A percentile compares a stretch with the other conserved stretches of the same genome.
phyloP scores from a whole-genome alignment of 35 echinoderm and acorn worm genomes.

The Heliocidaris tuberculata region DNA sequence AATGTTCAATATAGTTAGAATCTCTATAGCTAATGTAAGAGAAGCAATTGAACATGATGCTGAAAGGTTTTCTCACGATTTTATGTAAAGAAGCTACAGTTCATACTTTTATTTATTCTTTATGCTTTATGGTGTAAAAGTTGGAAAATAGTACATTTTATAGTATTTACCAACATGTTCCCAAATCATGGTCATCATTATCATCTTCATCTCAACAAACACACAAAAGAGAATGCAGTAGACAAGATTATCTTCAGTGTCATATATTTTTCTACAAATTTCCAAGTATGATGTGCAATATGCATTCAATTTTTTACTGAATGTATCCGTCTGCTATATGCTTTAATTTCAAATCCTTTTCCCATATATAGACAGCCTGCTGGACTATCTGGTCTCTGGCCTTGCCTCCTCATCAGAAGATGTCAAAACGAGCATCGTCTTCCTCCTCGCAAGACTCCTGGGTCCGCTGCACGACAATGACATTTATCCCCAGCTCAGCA shows the following conservation, averaged over 20 bases:
- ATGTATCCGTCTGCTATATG: not conserved
- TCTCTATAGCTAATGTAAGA: too few species aligned
- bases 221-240: not conserved
- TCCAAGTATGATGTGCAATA: not conserved
- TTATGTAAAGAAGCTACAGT: too few species aligned
- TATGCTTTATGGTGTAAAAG: too few species aligned
- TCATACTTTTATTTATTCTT: too few species aligned
- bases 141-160: too few species aligned
- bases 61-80: too few species aligned
- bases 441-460: slow-evolving; percentile 14
- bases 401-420: slow-evolving; percentile 48
- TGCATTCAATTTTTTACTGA: not conserved
- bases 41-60: too few species aligned
- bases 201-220: not conserved
- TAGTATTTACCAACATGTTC: too few species aligned
- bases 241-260: not conserved
- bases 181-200: not conserved
- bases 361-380: slow-evolving; percentile 37
- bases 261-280: not conserved
- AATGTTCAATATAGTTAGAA: too few species aligned
- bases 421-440: slow-evolving; percentile 41
- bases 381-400: slow-evolving; percentile 48
- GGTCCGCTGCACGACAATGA: not conserved
- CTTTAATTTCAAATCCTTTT: not conserved
- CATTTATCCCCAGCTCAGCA: slow-evolving; percentile 20